These are phyloP conservation scores for Archocentrus centrarchus DNA, from an alignment of 2,113 vertebrate species.

Conservation along the genomic window DNA sequence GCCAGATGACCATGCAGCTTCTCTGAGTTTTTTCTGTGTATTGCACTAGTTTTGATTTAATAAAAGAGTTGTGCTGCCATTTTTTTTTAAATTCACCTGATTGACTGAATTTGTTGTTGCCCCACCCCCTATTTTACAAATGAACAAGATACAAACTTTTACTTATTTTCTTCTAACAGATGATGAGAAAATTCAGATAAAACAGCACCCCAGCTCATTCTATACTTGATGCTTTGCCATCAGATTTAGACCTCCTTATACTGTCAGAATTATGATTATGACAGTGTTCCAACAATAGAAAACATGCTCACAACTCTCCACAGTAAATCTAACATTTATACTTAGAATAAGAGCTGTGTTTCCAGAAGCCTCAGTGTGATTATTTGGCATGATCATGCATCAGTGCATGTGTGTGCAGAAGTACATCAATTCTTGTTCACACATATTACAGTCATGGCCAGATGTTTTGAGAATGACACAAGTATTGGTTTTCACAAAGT, in stretches of 20 bases:
- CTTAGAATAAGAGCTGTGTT: neutral
- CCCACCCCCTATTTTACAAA: too few species aligned
- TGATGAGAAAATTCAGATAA: too few species aligned
- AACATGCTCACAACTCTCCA: neutral
- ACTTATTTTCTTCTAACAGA: too few species aligned
- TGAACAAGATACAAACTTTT: too few species aligned
- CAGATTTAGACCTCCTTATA: neutral
- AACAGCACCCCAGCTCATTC: too few species aligned
- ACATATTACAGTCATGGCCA: too few species aligned
- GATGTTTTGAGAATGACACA: too few species aligned
- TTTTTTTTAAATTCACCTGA: too few species aligned
- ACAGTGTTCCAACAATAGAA: neutral
- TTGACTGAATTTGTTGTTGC: too few species aligned
- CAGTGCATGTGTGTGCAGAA: neutral
- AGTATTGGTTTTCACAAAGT: too few species aligned
- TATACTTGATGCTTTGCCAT: too few species aligned
- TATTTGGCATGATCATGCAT: slow-evolving; percentile 1
- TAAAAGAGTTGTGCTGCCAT: neutral
- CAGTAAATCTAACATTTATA: too few species aligned
- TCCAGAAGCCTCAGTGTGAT: slow-evolving; percentile 7
- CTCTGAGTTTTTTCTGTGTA: neutral
- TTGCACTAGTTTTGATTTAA: neutral
- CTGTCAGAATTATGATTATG: neutral
- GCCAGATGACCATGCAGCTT: neutral
- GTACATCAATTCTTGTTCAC: neutral